Conservation (phyloP, 1,140 invertebrate species). For the Parapsyche elsis region DNA sequence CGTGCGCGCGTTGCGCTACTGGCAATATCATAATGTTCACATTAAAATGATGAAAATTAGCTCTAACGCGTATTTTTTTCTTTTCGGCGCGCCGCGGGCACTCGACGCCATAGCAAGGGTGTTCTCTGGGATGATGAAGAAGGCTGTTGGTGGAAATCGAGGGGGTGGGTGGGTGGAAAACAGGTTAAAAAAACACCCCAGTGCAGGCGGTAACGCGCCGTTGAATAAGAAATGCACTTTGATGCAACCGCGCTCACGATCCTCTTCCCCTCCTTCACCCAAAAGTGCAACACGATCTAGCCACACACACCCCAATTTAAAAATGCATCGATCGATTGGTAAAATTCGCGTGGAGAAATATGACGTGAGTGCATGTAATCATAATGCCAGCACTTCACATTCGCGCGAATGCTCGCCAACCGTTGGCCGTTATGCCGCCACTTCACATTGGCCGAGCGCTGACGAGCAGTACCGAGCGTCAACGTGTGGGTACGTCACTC, state of each 20-base stretch:
- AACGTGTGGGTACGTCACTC: no score
- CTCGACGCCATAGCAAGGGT: conserved; percentile 33
- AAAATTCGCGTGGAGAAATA: no score
- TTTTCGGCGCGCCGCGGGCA: conserved; percentile 48
- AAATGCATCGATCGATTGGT: no score
- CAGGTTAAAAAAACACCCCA: conserved; percentile 4
- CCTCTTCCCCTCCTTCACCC: no score
- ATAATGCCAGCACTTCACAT: no score
- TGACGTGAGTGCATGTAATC: no score
- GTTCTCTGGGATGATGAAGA: conserved; percentile 6
- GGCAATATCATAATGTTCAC: conserved; percentile 50
- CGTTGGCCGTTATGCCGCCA: no score
- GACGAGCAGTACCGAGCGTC: no score
- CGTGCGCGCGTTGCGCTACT: conserved; percentile 26
- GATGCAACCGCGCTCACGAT: neutral
- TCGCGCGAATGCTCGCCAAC: no score
- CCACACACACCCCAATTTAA: no score
- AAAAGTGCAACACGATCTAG: no score
- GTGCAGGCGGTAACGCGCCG: conserved; percentile 13
- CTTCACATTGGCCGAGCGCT: no score
- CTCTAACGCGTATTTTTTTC: conserved; percentile 50
- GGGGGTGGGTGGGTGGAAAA: neutral
- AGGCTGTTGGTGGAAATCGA: neutral
- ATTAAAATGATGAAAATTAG: conserved; percentile 55
- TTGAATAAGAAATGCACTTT: conserved; percentile 26